phyloP scores from a whole-genome alignment of 2,888 invertebrate species.

The Holacanthella duospinosa region DNA sequence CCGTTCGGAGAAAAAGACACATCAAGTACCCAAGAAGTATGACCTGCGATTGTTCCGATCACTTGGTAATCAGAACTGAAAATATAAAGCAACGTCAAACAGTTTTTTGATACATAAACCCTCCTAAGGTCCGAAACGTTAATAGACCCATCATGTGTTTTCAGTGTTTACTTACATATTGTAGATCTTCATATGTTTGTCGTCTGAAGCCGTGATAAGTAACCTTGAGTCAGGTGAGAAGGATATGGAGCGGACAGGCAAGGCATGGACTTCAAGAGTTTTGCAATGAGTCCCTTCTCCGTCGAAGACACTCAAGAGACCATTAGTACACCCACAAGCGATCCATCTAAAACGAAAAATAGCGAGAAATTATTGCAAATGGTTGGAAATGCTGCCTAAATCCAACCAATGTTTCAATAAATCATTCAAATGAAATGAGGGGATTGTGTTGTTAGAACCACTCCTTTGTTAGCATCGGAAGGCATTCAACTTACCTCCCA shows the following conservation, averaged over 20 bases:
- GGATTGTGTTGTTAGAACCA: not conserved
- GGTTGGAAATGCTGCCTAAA: too few relatives aligned
- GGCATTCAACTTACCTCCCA: constrained; percentile 83
- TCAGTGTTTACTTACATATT: constrained; percentile 64
- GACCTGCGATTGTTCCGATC: constrained; percentile 85
- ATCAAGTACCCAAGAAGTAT: constrained; percentile 91
- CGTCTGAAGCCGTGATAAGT: constrained; percentile 88
- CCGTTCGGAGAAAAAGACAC: constrained; percentile 88
- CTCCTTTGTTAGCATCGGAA: constrained; percentile 15
- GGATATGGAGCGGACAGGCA: constrained; percentile 87
- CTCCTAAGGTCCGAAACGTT: too few relatives aligned
- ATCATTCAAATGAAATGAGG: not conserved
- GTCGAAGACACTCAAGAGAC: constrained; percentile 93
- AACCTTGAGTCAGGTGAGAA: constrained; percentile 94
- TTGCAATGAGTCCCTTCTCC: constrained; percentile 84
- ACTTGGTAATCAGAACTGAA: constrained; percentile 43
- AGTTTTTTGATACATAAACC: not conserved
- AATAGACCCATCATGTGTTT: too few relatives aligned
- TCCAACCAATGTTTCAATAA: too few relatives aligned
- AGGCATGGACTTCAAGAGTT: constrained; percentile 92
- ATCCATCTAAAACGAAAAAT: constrained; percentile 45
- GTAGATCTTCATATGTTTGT: constrained; percentile 94
- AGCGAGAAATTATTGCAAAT: not conserved
- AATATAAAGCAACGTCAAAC: not conserved
- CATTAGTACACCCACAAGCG: constrained; percentile 92